These are phyloP conservation scores for Myotis davidii DNA, from an alignment of 2,113 vertebrate genomes.

Conservation along the genomic window DNA sequence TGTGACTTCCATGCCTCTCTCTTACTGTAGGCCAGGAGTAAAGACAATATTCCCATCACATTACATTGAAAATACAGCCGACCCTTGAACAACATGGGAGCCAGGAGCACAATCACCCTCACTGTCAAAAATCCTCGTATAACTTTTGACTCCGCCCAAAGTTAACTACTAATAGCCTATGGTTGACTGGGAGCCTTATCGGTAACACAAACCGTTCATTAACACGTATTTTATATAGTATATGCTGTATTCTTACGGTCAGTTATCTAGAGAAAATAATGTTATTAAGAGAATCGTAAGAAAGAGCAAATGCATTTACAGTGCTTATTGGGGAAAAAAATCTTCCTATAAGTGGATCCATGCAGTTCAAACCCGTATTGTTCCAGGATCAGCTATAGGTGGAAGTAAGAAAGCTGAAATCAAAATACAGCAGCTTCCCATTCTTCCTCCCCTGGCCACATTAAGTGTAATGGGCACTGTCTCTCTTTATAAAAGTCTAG, in stretches of 20 bases:
- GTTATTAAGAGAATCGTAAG: background rate
- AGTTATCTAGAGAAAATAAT: background rate
- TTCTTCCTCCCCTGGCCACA: background rate
- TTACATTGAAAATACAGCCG: background rate
- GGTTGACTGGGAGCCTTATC: background rate
- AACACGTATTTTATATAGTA: background rate
- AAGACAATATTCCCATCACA: background rate
- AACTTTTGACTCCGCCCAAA: background rate
- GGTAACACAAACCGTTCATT: background rate
- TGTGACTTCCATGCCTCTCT: background rate
- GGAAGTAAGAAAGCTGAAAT: background rate
- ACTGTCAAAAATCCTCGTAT: background rate
- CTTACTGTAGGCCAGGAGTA: background rate
- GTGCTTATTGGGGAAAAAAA: background rate
- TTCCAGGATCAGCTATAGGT: background rate
- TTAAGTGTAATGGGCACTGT: background rate
- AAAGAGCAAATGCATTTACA: background rate
- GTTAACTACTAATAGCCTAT: background rate
- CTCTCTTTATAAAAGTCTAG: background rate
- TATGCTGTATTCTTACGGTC: background rate
- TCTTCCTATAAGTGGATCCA: background rate
- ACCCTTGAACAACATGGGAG: background rate
- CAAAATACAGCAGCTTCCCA: background rate
- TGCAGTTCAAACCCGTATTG: background rate
- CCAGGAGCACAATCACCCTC: background rate